phyloP scores from a whole-genome alignment of 2,113 vertebrate species.

The Odontophorus gujanensis region DNA sequence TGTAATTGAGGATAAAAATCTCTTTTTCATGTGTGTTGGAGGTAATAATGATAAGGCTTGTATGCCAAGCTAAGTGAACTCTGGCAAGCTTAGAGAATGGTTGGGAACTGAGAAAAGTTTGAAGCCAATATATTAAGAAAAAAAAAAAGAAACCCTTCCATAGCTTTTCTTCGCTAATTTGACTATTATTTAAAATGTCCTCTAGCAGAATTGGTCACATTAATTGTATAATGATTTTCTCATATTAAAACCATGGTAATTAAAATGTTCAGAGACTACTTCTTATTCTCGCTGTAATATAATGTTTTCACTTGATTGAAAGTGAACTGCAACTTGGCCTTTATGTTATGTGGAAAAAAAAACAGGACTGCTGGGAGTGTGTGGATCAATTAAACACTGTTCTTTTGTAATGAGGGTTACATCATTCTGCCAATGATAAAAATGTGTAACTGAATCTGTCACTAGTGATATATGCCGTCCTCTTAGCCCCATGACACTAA shows the following conservation, averaged over 20 bases:
- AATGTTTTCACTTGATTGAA: conserved; percentile 34
- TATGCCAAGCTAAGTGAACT: not conserved
- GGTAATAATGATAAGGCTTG: not conserved
- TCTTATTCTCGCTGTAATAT: conserved; percentile 29
- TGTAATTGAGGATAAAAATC: not conserved
- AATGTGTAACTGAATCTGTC: conserved; percentile 14
- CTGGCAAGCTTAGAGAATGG: not conserved
- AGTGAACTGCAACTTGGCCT: conserved; percentile 26
- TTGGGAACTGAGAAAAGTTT: not conserved
- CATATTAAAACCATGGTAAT: conserved; percentile 24
- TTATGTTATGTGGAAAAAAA: not conserved
- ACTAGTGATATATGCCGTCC: conserved; percentile 5
- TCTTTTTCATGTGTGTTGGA: not conserved
- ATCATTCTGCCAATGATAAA: conserved; percentile 33
- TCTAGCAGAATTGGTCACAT: not conserved
- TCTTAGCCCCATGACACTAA: not conserved
- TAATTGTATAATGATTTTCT: conserved; percentile 37
- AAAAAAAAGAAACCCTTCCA: not conserved
- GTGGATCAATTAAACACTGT: conserved; percentile 54
- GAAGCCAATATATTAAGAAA: not conserved
- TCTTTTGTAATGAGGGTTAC: conserved; percentile 49
- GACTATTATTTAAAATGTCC: conserved; percentile 23
- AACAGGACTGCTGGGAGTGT: conserved; percentile 11
- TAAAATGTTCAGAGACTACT: conserved; percentile 22
- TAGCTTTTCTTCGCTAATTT: not conserved